Base-by-base conservation (phyloP, 2,797 vertebrate genomes). In the Pagetopsis macropterus region DNA sequence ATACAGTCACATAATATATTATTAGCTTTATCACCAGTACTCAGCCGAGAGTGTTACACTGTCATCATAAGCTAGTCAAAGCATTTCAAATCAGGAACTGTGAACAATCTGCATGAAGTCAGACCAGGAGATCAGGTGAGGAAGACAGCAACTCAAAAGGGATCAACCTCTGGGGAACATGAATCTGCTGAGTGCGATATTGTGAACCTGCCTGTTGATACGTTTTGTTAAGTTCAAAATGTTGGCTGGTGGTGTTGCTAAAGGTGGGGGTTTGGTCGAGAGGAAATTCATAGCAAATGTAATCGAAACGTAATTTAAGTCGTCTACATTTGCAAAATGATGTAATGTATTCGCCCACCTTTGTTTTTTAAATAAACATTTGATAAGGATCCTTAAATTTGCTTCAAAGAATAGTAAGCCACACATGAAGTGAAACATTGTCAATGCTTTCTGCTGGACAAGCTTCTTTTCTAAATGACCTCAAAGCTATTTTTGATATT, bases 51-150 rank as follows among this genome's bases (percentile, higher is more conserved):
- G 60, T 23, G 58, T 67, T 56, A 64, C 60, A 79, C 55, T 61
- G 66, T 80, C 65, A 72, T 81, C 72, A 71, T 82, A 60, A 86
- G 85, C 76, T 72, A 78, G 75, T n/a, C 81, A 70, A 64, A 75
- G 54, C 65, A 79, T 81, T 83, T 79, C 54, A 76, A 77, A 86
- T 80, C 54, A 72, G 85, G 54, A 83, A 69, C 83, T 54, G 12
- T 52, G 46, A 66, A 52, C 27, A 19, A 50, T 63, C 66, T 70
- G 75, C 50, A 71, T 75, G 63, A 56, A 67, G 13, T 5, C 27
- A 48, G 45, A 44, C 11, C 1, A 27, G 14, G 15, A 45, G 58
- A 45, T 27, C 23, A 15, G 64, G 12, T 21, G 31, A 68, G 60
- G 67, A 78, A 63, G 68, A 79, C 51, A 15, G 16, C 19, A 17